A percentile compares a stretch with the other conserved stretches of the same genome.
Conservation (phyloP, 2,888 invertebrate species). For the Cataglyphis livida region DNA sequence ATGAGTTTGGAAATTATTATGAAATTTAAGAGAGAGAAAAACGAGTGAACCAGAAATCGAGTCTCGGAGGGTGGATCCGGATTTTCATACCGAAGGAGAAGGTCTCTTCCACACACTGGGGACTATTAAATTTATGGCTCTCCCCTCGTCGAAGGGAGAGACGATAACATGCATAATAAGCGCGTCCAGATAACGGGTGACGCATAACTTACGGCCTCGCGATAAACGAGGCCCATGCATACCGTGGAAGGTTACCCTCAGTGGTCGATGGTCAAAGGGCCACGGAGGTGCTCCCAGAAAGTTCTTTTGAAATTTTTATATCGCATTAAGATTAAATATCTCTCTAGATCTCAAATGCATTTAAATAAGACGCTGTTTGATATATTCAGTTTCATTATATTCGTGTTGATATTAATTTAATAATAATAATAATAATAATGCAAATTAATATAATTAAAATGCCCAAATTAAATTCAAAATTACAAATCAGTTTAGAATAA, state of each 20-base stretch:
- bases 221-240: constrained; percentile 73
- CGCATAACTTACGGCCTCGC: constrained; percentile 74
- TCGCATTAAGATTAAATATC: constrained; percentile 14
- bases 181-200: constrained; percentile 75
- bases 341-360: not conserved
- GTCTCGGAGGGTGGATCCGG: constrained; percentile 67
- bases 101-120: constrained; percentile 59
- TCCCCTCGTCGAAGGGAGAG: constrained; percentile 71
- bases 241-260: constrained; percentile 38
- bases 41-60: constrained; percentile 41
- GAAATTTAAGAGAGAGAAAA: constrained; percentile 12
- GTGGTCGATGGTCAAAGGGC: constrained; percentile 7
- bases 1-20: not conserved
- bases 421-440: constrained; percentile 7
- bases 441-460: no score
- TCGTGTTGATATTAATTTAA: not conserved
- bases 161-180: constrained; percentile 79
- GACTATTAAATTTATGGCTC: constrained; percentile 79
- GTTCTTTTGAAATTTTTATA: constrained; percentile 9
- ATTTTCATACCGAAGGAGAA: constrained; percentile 59
- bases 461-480: not conserved
- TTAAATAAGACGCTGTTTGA: not conserved
- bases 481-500: not conserved
- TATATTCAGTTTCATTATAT: not conserved
- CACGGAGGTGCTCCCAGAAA: constrained; percentile 16